Evolutionary conservation across 1,140 invertebrate genomes (phyloP).

Genomic region (Halesus radiatus): DNA sequence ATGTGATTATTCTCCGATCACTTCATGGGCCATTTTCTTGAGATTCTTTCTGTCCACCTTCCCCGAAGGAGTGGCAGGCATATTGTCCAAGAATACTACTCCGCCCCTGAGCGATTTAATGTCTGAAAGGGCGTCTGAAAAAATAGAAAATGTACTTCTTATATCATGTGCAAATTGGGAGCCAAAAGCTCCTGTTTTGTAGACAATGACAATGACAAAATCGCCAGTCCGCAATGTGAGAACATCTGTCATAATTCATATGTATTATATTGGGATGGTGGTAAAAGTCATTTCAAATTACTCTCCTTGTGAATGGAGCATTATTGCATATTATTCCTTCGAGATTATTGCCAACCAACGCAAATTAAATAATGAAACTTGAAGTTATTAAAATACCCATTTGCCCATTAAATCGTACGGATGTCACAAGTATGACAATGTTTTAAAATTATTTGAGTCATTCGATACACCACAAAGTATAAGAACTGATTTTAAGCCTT

Average conservation of each 20-base stretch:
- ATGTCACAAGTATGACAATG: too few relatives aligned
- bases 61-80: slow-evolving; percentile 45
- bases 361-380: too few relatives aligned
- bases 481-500: too few relatives aligned
- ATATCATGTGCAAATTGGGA: background rate
- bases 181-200: background rate
- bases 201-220: background rate
- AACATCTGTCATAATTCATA: too few relatives aligned
- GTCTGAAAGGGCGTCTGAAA: slow-evolving; percentile 36
- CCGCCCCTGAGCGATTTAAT: slow-evolving; percentile 47
- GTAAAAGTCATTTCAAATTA: too few relatives aligned
- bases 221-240: background rate
- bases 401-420: too few relatives aligned
- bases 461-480: too few relatives aligned
- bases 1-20: slow-evolving; percentile 15
- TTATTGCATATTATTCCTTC: too few relatives aligned
- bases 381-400: too few relatives aligned
- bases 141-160: background rate
- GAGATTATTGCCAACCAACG: too few relatives aligned
- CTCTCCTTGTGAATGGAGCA: too few relatives aligned
- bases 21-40: slow-evolving; percentile 8
- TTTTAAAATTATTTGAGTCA: too few relatives aligned
- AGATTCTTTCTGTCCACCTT: slow-evolving; percentile 47
- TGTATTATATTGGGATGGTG: background rate
- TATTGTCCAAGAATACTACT: slow-evolving; percentile 44